Conservation (phyloP, 2,797 vertebrate species). For the Enteromius thamalakanensis region DNA sequence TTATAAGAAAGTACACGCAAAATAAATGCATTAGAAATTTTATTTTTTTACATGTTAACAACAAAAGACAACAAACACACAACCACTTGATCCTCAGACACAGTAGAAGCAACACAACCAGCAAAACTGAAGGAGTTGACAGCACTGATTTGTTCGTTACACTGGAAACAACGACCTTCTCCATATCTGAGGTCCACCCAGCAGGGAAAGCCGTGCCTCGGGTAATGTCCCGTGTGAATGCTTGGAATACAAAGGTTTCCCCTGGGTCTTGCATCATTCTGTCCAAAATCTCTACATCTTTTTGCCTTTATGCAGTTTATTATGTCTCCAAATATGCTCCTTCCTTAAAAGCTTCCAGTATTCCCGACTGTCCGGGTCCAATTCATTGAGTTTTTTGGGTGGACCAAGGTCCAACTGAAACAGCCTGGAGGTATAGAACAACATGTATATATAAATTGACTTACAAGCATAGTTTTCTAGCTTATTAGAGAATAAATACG, state of each 20-base stretch:
- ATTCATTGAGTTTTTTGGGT: constrained; percentile 79
- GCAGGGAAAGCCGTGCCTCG: background rate
- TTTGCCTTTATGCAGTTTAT: constrained; percentile 82
- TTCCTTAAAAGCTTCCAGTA: constrained; percentile 90
- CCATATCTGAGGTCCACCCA: background rate
- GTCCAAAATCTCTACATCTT: constrained; percentile 73
- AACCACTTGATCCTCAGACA: background rate
- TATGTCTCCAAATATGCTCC: constrained; percentile 84
- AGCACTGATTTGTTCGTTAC: background rate
- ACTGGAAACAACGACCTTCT: background rate
- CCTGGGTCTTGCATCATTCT: background rate
- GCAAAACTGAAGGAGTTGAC: background rate
- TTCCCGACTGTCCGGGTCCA: constrained; percentile 76
- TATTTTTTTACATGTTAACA: background rate
- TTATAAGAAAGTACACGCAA: background rate
- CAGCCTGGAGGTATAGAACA: constrained; percentile 75
- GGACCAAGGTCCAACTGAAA: constrained; percentile 84
- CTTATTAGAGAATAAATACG: background rate
- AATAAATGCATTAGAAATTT: background rate
- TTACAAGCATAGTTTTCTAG: background rate
- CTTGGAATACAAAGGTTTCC: background rate
- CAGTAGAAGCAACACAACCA: background rate
- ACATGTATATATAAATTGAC: background rate
- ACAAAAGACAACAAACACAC: background rate
- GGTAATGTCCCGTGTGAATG: background rate